Conservation (phyloP, 2,888 invertebrate genomes). For the Thecophora atra region DNA sequence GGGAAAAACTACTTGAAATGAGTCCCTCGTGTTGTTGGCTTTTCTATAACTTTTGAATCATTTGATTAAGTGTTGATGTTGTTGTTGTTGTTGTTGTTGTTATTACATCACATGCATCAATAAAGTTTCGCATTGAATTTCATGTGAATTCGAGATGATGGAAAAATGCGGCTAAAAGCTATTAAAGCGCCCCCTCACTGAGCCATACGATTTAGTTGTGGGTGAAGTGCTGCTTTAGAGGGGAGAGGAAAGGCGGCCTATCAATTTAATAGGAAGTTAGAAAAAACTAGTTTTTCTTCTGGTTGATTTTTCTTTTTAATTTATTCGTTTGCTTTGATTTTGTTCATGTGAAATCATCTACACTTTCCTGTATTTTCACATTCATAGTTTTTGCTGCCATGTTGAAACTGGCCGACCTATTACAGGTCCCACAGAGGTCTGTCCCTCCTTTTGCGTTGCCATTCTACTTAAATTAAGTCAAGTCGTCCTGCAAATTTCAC, state of each 20-base stretch:
- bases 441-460: no score
- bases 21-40: constrained; percentile 8
- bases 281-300: no score
- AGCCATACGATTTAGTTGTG: not conserved
- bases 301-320: no score
- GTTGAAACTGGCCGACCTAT: no score
- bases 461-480: no score
- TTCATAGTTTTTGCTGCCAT: no score
- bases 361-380: no score
- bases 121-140: constrained; percentile 10
- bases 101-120: constrained; percentile 1
- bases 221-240: not conserved
- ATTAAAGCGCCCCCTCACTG: not conserved
- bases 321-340: no score
- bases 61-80: constrained; percentile 17
- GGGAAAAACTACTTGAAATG: not conserved
- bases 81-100: not conserved
- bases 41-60: constrained; percentile 23
- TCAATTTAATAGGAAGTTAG: no score
- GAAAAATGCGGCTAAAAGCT: not conserved
- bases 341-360: no score
- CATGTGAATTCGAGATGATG: not conserved
- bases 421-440: no score
- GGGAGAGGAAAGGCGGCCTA: not conserved
- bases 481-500: no score